phyloP scores from a whole-genome alignment of 2,888 invertebrate genomes.

The Melanotus villosus region DNA sequence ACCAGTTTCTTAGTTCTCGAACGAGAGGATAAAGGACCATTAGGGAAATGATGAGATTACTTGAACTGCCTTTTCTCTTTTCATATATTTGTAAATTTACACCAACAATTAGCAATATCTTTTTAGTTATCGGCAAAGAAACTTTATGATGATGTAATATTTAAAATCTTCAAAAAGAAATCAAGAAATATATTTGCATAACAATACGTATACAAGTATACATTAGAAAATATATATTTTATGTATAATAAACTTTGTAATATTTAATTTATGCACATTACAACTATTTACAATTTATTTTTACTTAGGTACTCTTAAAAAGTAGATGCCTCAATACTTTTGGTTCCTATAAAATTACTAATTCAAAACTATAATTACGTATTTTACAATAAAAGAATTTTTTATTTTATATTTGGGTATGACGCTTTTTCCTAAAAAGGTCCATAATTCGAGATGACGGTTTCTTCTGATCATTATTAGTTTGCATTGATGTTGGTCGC shows the following conservation, averaged over 20 bases:
- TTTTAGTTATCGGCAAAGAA: too few species aligned
- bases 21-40: too few species aligned
- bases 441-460: conserved; percentile 75
- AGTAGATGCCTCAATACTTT: conserved; percentile 47
- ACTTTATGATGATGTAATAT: too few species aligned
- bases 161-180: too few species aligned
- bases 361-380: conserved; percentile 14
- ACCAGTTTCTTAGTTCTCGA: too few species aligned
- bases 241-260: conserved; percentile 32
- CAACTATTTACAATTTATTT: conserved; percentile 42
- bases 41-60: too few species aligned
- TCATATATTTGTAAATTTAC: too few species aligned
- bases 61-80: too few species aligned
- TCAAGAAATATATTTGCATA: conserved; percentile 21
- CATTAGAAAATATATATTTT: conserved; percentile 37
- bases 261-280: conserved; percentile 33
- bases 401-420: conserved; percentile 52
- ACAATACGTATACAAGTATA: conserved; percentile 31
- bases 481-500: conserved; percentile 55
- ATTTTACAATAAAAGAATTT: conserved; percentile 21
- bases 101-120: too few species aligned
- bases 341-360: conserved; percentile 36
- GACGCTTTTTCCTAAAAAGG: conserved; percentile 70
- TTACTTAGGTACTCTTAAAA: conserved; percentile 45
- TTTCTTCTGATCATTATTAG: conserved; percentile 73